Percentiles rank a stretch among this genome's conserved stretches.
phyloP scores from a whole-genome alignment of 2,888 invertebrate genomes.

The Hecatera dysodea region DNA sequence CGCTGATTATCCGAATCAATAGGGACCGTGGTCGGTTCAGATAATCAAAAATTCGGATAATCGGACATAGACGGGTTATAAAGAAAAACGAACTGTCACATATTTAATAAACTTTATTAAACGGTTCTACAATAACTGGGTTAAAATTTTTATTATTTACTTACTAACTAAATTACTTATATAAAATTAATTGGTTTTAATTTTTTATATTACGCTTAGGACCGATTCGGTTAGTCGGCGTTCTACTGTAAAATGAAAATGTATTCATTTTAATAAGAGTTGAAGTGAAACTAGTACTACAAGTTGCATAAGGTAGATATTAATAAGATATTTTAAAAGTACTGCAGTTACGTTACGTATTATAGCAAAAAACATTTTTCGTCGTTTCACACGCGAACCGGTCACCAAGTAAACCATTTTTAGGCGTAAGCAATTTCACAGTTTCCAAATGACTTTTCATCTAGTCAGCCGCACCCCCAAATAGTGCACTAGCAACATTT shows the following conservation, averaged over 20 bases:
- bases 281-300: constrained; percentile 7
- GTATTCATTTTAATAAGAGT: constrained; percentile 21
- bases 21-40: too few species aligned
- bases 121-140: too few species aligned
- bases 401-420: not conserved
- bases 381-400: not conserved
- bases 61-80: too few species aligned
- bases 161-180: too few species aligned
- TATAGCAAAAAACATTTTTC: not conserved
- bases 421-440: not conserved
- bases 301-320: constrained; percentile 6
- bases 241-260: constrained; percentile 3
- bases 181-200: too few species aligned
- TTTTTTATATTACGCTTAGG: too few species aligned
- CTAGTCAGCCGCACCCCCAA: constrained; percentile 22
- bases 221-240: too few species aligned
- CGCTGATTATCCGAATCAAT: too few species aligned
- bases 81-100: too few species aligned
- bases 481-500: constrained; percentile 36
- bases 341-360: not conserved
- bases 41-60: too few species aligned
- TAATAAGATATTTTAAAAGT: constrained; percentile 9
- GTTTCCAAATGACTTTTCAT: constrained; percentile 19
- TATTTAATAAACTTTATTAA: too few species aligned
- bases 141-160: too few species aligned